Percentiles rank a stretch among this genome's conserved stretches.
phyloP scores from a whole-genome alignment of 2,888 invertebrate species.

The Torymus tubicola region DNA sequence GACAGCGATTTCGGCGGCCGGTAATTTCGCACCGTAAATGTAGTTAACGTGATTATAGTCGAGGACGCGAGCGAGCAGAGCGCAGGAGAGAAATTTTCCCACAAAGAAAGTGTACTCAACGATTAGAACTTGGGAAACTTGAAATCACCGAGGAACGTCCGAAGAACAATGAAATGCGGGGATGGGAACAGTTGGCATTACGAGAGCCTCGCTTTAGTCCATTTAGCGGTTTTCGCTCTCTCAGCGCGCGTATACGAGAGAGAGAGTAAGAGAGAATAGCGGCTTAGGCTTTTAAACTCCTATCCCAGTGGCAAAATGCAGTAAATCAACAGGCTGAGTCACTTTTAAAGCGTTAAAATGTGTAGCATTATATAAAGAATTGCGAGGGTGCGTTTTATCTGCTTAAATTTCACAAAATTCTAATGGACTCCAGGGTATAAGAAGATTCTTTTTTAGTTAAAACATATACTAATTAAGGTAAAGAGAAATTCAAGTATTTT shows the following conservation, averaged over 20 bases:
- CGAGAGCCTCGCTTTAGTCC: conserved; percentile 51
- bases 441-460: no score
- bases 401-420: no score
- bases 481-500: no score
- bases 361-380: neutral
- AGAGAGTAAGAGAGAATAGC: conserved; percentile 33
- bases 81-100: neutral
- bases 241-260: no score
- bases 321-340: conserved; percentile 52
- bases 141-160: conserved; percentile 49
- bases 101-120: conserved; percentile 53
- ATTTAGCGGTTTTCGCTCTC: conserved; percentile 56
- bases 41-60: conserved; percentile 39
- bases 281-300: conserved; percentile 56
- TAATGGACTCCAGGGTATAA: no score
- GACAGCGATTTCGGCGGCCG: conserved; percentile 22
- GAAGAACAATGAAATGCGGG: conserved; percentile 52
- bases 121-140: conserved; percentile 53
- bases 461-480: no score
- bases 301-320: conserved; percentile 43
- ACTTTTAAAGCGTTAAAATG: conserved; percentile 37
- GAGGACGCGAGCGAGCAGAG: neutral
- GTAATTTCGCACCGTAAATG: conserved; percentile 9
- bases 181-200: conserved; percentile 47
- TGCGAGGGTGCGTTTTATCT: neutral